Evolutionary conservation across 1,140 invertebrate genomes (phyloP), one percentile per base, ranked within the genome.

Genomic region (Onthophagus taurus): DNA sequence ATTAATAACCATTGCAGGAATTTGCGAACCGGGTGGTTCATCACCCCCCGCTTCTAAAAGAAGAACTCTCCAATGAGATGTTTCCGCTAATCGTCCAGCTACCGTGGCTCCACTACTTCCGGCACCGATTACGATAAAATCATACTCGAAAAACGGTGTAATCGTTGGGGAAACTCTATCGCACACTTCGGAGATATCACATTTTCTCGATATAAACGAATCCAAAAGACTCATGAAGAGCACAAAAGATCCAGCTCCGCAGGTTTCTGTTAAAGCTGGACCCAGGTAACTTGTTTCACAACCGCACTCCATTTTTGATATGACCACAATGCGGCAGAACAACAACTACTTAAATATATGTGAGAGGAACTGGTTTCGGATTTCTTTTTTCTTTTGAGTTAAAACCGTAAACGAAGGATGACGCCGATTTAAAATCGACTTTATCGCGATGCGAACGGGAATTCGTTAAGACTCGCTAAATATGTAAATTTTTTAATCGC

Each of bases 1-100:
- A 13, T 66, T 67, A 0, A 70, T 64, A 3, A 74, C 65, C 63
- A 71, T 70, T 0, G 71, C 65, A 12, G 75, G 75, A n/a, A 77
- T 67, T 49, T 65, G 60, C 1, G 72, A 68, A 7, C 58, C 62
- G 3, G 65, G 62, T 0, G 71, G 70, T 49, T 79, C 77, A 50
- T 77, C 72, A 5, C 69, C 71, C 0, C 78, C 79, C 7, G 78
- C 78, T 66, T 81, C 79, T 39, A 81, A 49, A 4, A 81, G 56
- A 18, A 81, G 53, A 3, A 80, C 74, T 57, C 70, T 51, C 59
- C 64, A 64, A 6, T 54, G 43, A 1, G 52, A 34, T 17, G 55
- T 47, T 47, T 65, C 58, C 1, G 61, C 54, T 11, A 66, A 45
- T 12, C 74, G 60, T 39, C 64, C 71, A 0, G 75, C 76, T 14